Evolutionary conservation across 2,113 vertebrate genomes (phyloP), one percentile per base, ranked within the genome.

Genomic region (Monarcha castaneiventris): DNA sequence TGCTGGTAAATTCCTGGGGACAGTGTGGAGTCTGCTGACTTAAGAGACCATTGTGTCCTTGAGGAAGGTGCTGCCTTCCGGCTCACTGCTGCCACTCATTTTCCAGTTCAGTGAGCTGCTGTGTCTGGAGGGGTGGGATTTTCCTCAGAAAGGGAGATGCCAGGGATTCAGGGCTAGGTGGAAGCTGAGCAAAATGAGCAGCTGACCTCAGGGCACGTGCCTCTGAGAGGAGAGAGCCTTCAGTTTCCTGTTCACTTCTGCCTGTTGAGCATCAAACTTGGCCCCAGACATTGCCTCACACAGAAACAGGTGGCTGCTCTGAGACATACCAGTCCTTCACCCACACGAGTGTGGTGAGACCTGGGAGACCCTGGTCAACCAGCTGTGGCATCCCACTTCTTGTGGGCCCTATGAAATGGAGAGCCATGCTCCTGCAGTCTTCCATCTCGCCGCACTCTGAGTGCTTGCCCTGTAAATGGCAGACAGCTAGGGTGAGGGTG

Each of bases 221-320:
- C 18, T 82, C n/a, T 82, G 37, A 54, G 59, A 64, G 39, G 44
- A 68, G 33, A 59, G 35, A 5, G 10, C 26, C 46, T 91, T 82
- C 51, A 56, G 41, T 9, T 78, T 39, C 49, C 26, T 52, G 10
- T 78, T 85, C 17, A 43, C 5, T 68, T 69, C 29, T 89, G 77
- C 35, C 30, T 35, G 2, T 54, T 44, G 32, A 66, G 16, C 27
- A 63, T 35, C 59, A 54, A 13, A 43, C 44, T 29, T 72, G n/a
- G 23, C n/a, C 21, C 16, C 13, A 58, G 3, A 49, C 1, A 6
- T 30, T n/a, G 48, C 11, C 25, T 69, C 39, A 16, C 1, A 1
- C 8, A 75, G 72, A 54, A 43, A 8, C 6, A 32, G 73, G 25
- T 25, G 56, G 16, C 55, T 48, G 23, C 43, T 32, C 51, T 93